Conservation (phyloP, 2,113 vertebrate genomes). For the Steatornis caripensis region DNA sequence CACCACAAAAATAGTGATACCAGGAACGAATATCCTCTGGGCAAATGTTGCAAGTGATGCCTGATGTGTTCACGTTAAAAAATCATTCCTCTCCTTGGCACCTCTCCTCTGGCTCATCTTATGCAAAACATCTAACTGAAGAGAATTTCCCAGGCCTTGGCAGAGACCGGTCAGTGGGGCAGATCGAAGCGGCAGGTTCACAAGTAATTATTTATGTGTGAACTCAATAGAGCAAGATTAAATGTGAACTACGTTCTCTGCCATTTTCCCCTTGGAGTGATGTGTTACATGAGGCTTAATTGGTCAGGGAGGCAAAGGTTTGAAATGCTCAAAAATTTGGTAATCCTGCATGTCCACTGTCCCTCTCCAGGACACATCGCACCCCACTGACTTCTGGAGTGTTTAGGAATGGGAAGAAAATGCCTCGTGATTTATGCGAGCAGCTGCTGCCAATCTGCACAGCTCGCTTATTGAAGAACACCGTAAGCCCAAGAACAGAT, state of each 20-base stretch:
- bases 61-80: not conserved
- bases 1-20: not conserved
- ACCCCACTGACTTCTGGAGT: not conserved
- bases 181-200: not conserved
- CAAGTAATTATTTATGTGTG: not conserved
- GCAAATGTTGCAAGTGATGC: conserved; percentile 13
- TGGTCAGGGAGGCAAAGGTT: not conserved
- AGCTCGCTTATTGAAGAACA: not conserved
- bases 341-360: accelerated
- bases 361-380: not conserved
- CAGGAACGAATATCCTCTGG: conserved; percentile 10
- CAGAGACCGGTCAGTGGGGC: not conserved
- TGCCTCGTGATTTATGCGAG: accelerated
- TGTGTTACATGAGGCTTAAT: not conserved
- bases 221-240: not conserved
- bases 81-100: not conserved
- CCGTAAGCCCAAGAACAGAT: not conserved
- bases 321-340: not conserved
- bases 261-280: not conserved
- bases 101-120: not conserved
- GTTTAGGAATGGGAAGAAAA: not conserved
- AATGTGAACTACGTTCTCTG: not conserved
- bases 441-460: not conserved
- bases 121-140: not conserved
- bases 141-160: not conserved